Evolutionary conservation across 1,140 invertebrate genomes (phyloP), one percentile per base, ranked within the genome.

Genomic region (Calycopis cecrops): DNA sequence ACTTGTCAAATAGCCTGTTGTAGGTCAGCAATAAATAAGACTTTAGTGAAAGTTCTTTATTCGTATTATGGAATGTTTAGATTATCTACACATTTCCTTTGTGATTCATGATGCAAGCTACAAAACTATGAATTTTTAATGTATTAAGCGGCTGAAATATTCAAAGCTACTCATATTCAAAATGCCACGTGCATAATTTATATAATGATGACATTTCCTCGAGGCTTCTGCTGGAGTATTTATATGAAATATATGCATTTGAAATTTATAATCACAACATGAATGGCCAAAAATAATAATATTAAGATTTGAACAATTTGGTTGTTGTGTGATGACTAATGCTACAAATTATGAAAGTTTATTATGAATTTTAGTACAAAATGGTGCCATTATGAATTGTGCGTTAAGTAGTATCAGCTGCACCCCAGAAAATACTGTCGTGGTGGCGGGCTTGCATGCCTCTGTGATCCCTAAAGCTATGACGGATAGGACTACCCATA

Each of bases 61-160:
- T 3, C 38, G 12, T 3, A 7, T 12, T 0, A 40, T 8, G 14
- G 11, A 40, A 40, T 12, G 12, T 12, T 40, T 12, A 12, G 38
- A 40, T 12, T 12, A 40, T n/a, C n/a, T n/a, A 14, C n/a, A 12
- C 38, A 3, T 38, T 2, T 12, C 11, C 21, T 28, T 28, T 28
- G 21, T 28, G 6, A 40, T 14, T 8, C 7, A 4, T 16, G 12
- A 9, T 44, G 16, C 14, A 44, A 44, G 40, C 40, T 28, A n/a
- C n/a, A n/a, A 57, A 64, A 66, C 61, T 68, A 70, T 73, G 70
- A 70, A 70, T 73, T 73, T 72, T 66, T 73, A 68, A 73, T 70
- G 59, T 51, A 57, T 28, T 60, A 42, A 52, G 60, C 52, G 53
- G 54, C 61, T 65, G 53, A 60, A 47, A 56, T 64, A 64, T 60